Evolutionary conservation across 2,797 vertebrate genomes (phyloP).

Genomic region (Manis javanica): DNA sequence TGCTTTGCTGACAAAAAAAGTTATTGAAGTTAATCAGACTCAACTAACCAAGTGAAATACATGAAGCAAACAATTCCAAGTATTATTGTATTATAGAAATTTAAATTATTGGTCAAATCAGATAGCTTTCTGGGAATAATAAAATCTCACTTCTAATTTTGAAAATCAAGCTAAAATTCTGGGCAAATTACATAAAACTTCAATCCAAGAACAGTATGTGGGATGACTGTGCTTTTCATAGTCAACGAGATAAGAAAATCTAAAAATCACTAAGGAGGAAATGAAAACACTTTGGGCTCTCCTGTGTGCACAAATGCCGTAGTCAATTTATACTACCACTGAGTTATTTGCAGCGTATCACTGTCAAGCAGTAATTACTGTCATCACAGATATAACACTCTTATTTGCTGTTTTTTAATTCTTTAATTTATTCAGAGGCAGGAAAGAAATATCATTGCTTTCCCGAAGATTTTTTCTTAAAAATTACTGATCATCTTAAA

Average conservation of each 20-base stretch:
- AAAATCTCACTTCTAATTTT: constrained; percentile 52
- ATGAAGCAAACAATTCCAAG: constrained; percentile 12
- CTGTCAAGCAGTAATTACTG: not conserved
- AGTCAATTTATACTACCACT: not conserved
- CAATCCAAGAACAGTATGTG: constrained; percentile 49
- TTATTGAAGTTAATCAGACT: constrained; percentile 25
- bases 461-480: constrained; percentile 9
- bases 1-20: constrained; percentile 35
- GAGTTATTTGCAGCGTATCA: not conserved
- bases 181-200: constrained; percentile 32
- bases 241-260: constrained; percentile 58
- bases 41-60: constrained; percentile 13
- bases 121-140: constrained; percentile 40
- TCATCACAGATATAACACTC: not conserved
- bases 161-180: constrained; percentile 66
- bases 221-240: constrained; percentile 60
- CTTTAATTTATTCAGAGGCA: not conserved
- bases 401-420: constrained; percentile 10
- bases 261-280: constrained; percentile 61
- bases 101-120: constrained; percentile 57
- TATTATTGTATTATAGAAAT: not conserved
- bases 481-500: not conserved
- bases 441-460: constrained; percentile 21
- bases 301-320: not conserved
- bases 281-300: not conserved